Evolutionary conservation across 2,888 invertebrate species (phyloP).

Genomic region (Papilio demoleus): DNA sequence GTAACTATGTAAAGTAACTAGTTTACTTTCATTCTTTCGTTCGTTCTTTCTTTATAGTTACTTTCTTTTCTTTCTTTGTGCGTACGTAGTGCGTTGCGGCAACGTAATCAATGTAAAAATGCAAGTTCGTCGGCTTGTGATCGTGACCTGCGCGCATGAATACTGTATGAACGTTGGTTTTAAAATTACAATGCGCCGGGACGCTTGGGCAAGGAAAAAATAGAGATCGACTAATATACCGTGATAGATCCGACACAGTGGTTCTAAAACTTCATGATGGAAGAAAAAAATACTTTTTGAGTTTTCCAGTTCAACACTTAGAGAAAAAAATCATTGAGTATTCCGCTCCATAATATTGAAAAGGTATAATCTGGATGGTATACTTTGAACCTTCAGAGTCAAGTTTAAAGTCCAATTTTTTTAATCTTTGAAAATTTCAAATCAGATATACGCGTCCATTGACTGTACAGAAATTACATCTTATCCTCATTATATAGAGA

Average conservation of each 20-base stretch:
- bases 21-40: not conserved
- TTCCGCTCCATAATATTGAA: too few relatives aligned
- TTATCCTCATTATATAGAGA: too few relatives aligned
- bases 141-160: conserved; percentile 80
- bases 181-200: conserved; percentile 49
- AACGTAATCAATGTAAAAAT: conserved; percentile 76
- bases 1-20: not conserved
- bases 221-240: conserved; percentile 26
- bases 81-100: conserved; percentile 56
- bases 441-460: too few relatives aligned
- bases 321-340: too few relatives aligned
- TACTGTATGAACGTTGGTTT: conserved; percentile 69
- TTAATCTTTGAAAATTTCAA: too few relatives aligned
- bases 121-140: conserved; percentile 78
- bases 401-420: too few relatives aligned
- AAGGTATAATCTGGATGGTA: too few relatives aligned
- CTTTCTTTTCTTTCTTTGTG: not conserved
- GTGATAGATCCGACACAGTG: conserved; percentile 1
- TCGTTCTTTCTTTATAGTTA: conserved; percentile 16
- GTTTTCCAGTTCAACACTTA: too few relatives aligned
- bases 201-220: conserved; percentile 39
- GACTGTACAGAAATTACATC: too few relatives aligned
- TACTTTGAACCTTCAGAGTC: too few relatives aligned
- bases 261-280: too few relatives aligned
- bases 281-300: too few relatives aligned